Evolutionary conservation across 2,797 vertebrate species (phyloP), one percentile per base, ranked within the genome.

Genomic region (Eptatretus atami): DNA sequence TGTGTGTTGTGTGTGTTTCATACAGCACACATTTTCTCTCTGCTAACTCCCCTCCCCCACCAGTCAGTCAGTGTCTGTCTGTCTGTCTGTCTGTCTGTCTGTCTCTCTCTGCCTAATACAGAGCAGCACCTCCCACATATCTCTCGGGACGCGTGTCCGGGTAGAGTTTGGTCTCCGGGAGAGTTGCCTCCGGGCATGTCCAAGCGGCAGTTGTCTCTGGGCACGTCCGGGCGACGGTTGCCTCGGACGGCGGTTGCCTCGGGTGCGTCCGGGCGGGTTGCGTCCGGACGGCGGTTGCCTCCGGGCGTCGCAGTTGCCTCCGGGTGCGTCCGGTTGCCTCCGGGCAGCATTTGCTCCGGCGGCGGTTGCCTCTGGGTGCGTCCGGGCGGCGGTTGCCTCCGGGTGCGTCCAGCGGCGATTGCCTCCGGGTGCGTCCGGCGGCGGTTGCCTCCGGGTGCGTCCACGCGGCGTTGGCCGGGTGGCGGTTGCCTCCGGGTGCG

Each of bases 1-100:
- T 14, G 55, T 57, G 55, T 14, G 55, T 57, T 57, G 55, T 57
- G 55, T 57, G 55, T 57, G 55, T 57, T n/a, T n/a, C n/a, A 8
- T 57, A 14, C 19, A 57, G 8, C 14, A 19, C 19, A 57, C 55
- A 19, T 57, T 57, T 57, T 14, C 14, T 57, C 55, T 57, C 14
- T 57, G 55, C 6, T 15, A 57, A 13, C 54, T 13, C 15, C 13
- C 15, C 54, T 57, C 54, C 14, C 54, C 15, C 13, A 13, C 13
- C 54, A 3, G 54, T 15, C 3, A 15, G 13, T 57, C 54, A 13
- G 54, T 57, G 54, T 57, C 4, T 57, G 13, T 15, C 13, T 57
- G 54, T 57, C 54, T 57, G 13, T 13, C 54, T 57, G 54, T 15
- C 13, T 15, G 3, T 13, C 54, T 3, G 54, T 57, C 13, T 57